Evolutionary conservation across 2,888 invertebrate genomes (phyloP), one percentile per base, ranked within the genome.

Genomic region (Drosophila prostipennis): DNA sequence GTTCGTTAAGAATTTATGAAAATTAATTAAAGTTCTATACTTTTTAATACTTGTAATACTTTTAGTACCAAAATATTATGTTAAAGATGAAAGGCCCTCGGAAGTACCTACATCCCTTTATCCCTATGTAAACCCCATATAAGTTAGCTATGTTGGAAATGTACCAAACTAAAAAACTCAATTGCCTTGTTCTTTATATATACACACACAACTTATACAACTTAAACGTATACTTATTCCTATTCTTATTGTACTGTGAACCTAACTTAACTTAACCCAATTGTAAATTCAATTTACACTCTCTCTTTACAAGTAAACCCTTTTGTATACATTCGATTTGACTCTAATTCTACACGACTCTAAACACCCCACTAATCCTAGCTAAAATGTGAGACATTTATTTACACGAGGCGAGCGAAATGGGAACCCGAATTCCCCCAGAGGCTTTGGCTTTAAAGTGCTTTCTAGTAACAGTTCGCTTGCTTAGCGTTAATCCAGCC

Each of bases 261-360:
- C 55, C 26, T 55, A 55, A 19, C 49, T 34, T 55, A 46, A 37
- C 55, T 46, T 73, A 74, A 46, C 48, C 39, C 49, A 55, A 77
- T 63, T 79, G 87, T 87, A 89, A 82, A 87, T 89, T 77, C 72
- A 85, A 89, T 89, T 87, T 89, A 85, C 89, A 67, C 75, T 45
- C 70, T 59, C 36, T 67, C 67, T 69, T 63, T 74, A 72, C 56
- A 59, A 67, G 14, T 57, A 48, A 61, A 48, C 54, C 67, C 69
- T 86, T 80, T 82, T 82, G 73, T 86, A 78, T 72, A 72, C 57
- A 71, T 65, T 65, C 54, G 32, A 65, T 64, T 61, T 40, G 48
- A 40, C 48, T 42, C 46, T 60, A 68, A 45, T 43, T 73, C 55
- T 75, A 69, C 69, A 74, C 68, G 7, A 51, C 58, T 45, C 36